Evolutionary conservation across 2,797 vertebrate species (phyloP).

Genomic region (Myotis pilosus): DNA sequence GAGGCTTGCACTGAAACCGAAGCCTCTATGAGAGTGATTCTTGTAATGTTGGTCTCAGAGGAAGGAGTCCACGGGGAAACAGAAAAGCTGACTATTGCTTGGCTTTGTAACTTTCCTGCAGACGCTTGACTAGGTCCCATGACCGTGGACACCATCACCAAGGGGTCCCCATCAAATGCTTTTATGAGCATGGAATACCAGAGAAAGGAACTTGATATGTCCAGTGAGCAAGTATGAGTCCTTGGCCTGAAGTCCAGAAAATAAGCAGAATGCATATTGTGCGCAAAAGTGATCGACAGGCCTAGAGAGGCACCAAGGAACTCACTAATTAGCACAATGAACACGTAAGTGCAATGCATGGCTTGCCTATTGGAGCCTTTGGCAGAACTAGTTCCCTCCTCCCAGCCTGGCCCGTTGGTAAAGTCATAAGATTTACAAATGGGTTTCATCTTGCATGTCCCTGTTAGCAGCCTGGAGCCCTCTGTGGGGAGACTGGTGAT

Average conservation of each 20-base stretch:
- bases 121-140: not conserved
- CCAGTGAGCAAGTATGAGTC: not conserved
- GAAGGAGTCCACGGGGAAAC: not conserved
- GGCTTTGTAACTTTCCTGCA: not conserved
- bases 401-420: not conserved
- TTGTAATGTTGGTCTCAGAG: not conserved
- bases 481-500: not conserved
- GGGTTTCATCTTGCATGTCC: not conserved
- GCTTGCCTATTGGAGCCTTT: not conserved
- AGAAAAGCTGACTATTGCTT: not conserved
- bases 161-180: not conserved
- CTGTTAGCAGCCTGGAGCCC: not conserved
- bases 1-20: not conserved
- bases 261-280: not conserved
- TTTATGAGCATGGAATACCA: not conserved
- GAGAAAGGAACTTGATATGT: not conserved
- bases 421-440: not conserved
- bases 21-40: not conserved
- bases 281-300: not conserved
- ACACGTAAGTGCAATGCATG: not conserved
- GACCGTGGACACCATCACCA: not conserved
- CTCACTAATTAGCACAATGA: not conserved
- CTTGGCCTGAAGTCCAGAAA: not conserved
- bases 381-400: not conserved
- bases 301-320: not conserved